Percentiles rank a stretch among this genome's conserved stretches.
Evolutionary conservation across 2,888 invertebrate species (phyloP).

Genomic region (Rhagonycha lutea): DNA sequence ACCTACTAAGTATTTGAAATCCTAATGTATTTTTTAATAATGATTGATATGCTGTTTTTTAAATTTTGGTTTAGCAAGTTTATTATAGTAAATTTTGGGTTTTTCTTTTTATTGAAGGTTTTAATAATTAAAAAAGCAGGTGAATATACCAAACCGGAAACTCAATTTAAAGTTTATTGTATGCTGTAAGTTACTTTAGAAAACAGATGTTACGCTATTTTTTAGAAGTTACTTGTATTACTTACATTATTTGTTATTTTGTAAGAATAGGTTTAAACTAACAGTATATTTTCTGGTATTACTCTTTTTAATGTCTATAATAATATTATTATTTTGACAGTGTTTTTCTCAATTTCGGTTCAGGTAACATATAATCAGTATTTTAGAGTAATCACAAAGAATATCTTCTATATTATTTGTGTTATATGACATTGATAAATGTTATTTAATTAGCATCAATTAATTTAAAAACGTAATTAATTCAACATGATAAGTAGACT

Average conservation of each 20-base stretch:
- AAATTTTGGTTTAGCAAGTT: neutral
- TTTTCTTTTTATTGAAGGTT: neutral
- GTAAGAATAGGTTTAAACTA: neutral
- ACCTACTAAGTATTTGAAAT: no score
- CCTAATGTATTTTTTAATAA: neutral
- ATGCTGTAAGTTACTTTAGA: neutral
- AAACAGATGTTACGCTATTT: neutral
- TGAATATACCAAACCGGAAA: neutral
- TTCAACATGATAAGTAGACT: neutral
- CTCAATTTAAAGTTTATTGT: neutral
- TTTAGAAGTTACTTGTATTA: neutral
- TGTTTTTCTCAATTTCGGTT: no score
- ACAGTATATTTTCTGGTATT: no score
- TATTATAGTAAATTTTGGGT: neutral
- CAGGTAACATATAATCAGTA: no score
- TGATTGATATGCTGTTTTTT: neutral
- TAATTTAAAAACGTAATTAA: neutral
- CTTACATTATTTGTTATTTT: neutral
- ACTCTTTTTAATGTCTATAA: no score
- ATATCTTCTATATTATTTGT: no score
- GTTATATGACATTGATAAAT: no score
- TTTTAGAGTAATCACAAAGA: no score
- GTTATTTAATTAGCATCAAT: neutral
- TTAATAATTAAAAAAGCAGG: conserved; percentile 1
- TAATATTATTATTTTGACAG: no score